Percentiles rank a stretch among this genome's conserved stretches.
These are phyloP conservation scores for Gallinago undulata DNA, from an alignment of 2,113 vertebrate species.

Conservation along the genomic window DNA sequence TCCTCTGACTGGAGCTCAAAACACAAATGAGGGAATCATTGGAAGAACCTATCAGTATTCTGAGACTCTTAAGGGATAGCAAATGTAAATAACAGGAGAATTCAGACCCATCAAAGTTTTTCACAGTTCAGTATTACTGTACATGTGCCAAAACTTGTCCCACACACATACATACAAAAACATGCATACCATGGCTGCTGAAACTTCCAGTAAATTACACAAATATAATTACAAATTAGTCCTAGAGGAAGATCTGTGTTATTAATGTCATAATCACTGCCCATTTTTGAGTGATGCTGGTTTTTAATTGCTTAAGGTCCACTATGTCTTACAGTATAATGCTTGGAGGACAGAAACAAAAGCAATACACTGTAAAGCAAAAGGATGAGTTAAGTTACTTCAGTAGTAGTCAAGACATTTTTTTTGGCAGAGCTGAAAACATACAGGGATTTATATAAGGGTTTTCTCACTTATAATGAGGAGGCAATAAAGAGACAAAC, in stretches of 20 bases:
- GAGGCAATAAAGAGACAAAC: neutral
- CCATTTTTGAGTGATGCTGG: neutral
- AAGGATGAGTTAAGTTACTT: neutral
- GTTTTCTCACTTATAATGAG: neutral
- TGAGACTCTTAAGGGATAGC: neutral
- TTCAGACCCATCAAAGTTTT: neutral
- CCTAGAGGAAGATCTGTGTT: neutral
- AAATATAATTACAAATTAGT: neutral
- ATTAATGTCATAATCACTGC: neutral
- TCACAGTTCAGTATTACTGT: neutral
- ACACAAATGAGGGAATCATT: neutral
- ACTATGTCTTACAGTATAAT: neutral
- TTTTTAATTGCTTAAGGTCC: neutral
- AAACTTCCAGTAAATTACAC: neutral
- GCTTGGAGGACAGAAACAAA: neutral
- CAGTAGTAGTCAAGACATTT: neutral
- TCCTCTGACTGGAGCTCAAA: neutral
- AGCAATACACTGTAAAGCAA: neutral
- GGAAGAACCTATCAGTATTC: neutral
- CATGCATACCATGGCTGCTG: neutral
- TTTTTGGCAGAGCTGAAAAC: neutral
- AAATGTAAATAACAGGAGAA: neutral
- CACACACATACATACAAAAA: neutral
- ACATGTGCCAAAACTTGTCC: neutral
- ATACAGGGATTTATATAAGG: neutral